Evolutionary conservation across 2,113 vertebrate species (phyloP), one percentile per base, ranked within the genome.

Genomic region (Sinosuthora webbiana): DNA sequence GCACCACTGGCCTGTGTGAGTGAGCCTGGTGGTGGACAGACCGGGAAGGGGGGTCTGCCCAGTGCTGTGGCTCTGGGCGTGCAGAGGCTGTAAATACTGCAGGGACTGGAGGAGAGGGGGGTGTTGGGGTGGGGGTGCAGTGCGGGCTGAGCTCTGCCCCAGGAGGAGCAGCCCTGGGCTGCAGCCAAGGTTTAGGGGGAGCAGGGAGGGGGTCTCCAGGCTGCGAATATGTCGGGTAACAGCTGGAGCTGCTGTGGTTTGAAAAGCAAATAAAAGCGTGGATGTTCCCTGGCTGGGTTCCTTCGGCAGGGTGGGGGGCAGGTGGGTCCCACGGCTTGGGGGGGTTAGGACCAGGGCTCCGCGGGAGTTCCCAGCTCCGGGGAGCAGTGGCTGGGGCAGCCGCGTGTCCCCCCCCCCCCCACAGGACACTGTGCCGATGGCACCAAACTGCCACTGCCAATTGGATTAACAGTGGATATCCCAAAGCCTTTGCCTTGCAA

Each of bases 401-500:
- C 1, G 0, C 2, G 6, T 10, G 6, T 39, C 35, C 56, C 31
- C 62, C 15, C 42, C 10, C 10, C 44, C 10, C 0, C 4, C 2
- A 1, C 20, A 4, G 67, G 35, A 78, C 6, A 5, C 16, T 11
- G 60, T 1, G 79, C 23, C 6, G 41, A 52, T 44, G 83, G 75
- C 79, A 76, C 62, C 68, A 3, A 91, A 74, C 68, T 47, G 93
- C 75, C 59, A 13, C 44, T 5, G 21, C 83, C 93, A 93, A 93
- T 95, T 96, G 93, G 93, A 91, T 95, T 91, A 96, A 16, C n/a
- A 3, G 80, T 6, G 76, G 68, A 49, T 70, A 87, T 53, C 77
- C 80, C 71, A 6, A n/a, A 91, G 93, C 93, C 45, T 83, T 24
- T 3, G 67, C 89, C 93, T 86, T 68, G 96, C 94, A 94, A 96